A percentile compares a stretch with the other conserved stretches of the same genome.
phyloP scores from a whole-genome alignment of 2,888 invertebrate genomes.

The Pseudoips prasinana region DNA sequence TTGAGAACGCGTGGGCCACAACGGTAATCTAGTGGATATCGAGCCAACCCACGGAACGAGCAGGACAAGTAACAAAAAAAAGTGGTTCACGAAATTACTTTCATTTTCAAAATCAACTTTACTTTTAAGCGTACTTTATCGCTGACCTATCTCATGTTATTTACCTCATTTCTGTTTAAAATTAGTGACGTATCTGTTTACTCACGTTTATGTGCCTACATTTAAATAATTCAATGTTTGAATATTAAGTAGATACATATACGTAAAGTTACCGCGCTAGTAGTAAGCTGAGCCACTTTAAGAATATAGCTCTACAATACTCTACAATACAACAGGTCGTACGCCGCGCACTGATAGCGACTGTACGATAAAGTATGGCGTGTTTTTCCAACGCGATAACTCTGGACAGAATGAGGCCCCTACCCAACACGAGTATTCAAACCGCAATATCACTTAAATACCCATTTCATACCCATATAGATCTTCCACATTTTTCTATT shows the following conservation, averaged over 20 bases:
- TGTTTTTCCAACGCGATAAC: conserved; percentile 74
- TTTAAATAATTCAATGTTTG: too few species aligned
- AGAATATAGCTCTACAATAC: background rate
- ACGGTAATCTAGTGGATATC: conserved; percentile 12
- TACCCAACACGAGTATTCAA: conserved; percentile 25
- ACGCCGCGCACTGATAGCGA: conserved; percentile 62
- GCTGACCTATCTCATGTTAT: conserved; percentile 6
- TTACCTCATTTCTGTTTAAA: background rate
- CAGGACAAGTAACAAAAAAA: conserved; percentile 49
- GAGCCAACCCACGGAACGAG: conserved; percentile 27
- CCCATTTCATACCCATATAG: conserved; percentile 15
- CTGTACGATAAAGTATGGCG: conserved; percentile 66
- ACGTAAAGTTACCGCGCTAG: too few species aligned
- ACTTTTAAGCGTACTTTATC: conserved; percentile 19
- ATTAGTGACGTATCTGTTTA: too few species aligned
- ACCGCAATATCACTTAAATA: conserved; percentile 22
- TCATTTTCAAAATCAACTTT: conserved; percentile 44
- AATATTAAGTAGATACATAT: too few species aligned
- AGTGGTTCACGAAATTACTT: conserved; percentile 49
- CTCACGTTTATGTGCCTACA: too few species aligned
- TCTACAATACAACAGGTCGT: conserved; percentile 38
- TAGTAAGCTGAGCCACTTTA: too few species aligned
- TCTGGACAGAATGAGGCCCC: conserved; percentile 56
- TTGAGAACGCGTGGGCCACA: conserved; percentile 3
- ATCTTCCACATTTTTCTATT: too few species aligned